Percentiles rank a stretch among this genome's conserved stretches.
These are phyloP conservation scores for Podilymbus podiceps DNA, from an alignment of 2,113 vertebrate species.

Conservation along the genomic window DNA sequence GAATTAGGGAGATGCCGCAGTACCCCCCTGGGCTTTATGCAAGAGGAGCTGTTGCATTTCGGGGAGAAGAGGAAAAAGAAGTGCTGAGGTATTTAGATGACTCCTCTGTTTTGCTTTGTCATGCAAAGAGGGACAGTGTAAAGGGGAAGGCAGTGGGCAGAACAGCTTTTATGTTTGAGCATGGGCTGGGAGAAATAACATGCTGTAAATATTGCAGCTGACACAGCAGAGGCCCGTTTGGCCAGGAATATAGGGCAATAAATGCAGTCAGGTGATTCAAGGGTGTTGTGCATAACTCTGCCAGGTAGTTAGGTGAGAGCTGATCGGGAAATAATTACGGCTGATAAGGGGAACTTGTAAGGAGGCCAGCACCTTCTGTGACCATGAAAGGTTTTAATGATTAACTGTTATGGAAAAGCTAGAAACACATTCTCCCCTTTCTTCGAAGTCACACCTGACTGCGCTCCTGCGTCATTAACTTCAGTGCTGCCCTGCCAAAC, in stretches of 20 bases:
- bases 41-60: background rate
- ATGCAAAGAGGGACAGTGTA: background rate
- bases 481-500: background rate
- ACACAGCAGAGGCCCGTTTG: constrained; percentile 46
- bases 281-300: background rate
- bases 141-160: background rate
- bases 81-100: background rate
- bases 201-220: constrained; percentile 24
- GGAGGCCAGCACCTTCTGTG: constrained; percentile 36
- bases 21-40: background rate
- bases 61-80: background rate
- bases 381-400: constrained; percentile 35
- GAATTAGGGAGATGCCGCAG: background rate
- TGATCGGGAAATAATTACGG: constrained; percentile 53
- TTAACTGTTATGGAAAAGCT: constrained; percentile 35
- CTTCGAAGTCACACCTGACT: background rate
- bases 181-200: background rate
- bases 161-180: background rate
- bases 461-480: background rate
- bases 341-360: constrained; percentile 31
- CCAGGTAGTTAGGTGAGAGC: constrained; percentile 9
- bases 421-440: background rate
- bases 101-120: background rate
- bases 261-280: constrained; percentile 52
- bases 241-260: constrained; percentile 37